These are phyloP conservation scores for Falco berigora DNA, from an alignment of 2,797 vertebrate species.

Conservation along the genomic window DNA sequence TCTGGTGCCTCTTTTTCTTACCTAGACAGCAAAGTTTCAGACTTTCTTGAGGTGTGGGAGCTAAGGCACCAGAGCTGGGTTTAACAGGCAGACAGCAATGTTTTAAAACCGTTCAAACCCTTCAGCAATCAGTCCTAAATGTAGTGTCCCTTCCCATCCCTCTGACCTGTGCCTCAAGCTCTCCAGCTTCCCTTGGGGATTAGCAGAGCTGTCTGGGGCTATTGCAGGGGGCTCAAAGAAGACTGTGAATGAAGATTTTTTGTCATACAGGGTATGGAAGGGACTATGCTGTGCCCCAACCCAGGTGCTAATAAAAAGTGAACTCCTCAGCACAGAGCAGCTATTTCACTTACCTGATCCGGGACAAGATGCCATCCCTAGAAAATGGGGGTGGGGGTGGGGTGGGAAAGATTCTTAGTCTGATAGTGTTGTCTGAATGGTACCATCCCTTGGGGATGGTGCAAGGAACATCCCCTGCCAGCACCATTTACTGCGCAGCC, in stretches of 20 bases:
- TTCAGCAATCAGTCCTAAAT: neutral
- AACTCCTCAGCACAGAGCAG: neutral
- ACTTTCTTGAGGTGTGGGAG: neutral
- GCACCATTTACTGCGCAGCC: neutral
- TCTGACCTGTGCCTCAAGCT: neutral
- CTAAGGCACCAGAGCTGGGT: neutral
- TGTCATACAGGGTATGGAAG: neutral
- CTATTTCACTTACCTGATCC: constrained; percentile 15
- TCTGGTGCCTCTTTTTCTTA: neutral
- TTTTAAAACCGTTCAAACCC: neutral
- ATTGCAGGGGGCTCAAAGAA: neutral
- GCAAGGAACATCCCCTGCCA: neutral
- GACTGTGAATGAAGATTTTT: neutral
- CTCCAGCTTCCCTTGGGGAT: neutral
- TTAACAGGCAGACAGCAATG: neutral
- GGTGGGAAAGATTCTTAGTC: neutral
- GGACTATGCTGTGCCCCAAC: neutral
- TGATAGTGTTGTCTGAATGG: neutral
- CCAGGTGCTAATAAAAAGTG: neutral
- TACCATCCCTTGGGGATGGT: neutral
- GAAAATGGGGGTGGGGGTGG: too few species aligned
- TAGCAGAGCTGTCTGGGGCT: neutral
- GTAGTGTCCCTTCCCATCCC: neutral
- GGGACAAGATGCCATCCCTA: neutral
- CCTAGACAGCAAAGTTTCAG: neutral